Evolutionary conservation across 2,888 invertebrate genomes (phyloP), one percentile per base, ranked within the genome.

Genomic region (Drosophila multiciliata): DNA sequence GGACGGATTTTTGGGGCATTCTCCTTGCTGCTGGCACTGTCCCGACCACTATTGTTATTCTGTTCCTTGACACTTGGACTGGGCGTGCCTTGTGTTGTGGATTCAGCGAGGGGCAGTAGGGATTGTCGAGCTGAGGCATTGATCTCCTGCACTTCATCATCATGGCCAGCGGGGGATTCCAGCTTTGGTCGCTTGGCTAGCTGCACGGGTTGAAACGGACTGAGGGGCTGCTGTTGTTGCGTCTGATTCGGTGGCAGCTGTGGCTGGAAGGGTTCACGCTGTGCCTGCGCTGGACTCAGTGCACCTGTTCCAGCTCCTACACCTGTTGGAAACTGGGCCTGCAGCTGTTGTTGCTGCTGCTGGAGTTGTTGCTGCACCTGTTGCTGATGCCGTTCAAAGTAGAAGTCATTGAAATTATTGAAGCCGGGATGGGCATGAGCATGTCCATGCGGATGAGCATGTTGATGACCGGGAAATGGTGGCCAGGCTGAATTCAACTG

Each of bases 301-400:
- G 74, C 54, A 38, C 55, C 36, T 20, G 80, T n/a, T 11, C 40
- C 66, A 3, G 73, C 45, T 8, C 4, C 45, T 15, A 20, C 20
- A 45, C 15, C 20, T 15, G 75, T 62, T 42, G 79, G 59, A 60
- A 83, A 83, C n/a, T 87, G 80, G n/a, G 72, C 50, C 33, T 80
- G 66, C 72, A 86, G 57, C 42, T 82, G 76, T 9, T 73, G 80
- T 9, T 73, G 80, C 33, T 83, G 80, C 45, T 85, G 86, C 36
- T 89, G 89, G 57, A 83, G 59, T 23, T 87, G 87, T 58, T 87
- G 87, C 32, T 83, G 82, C 48, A 80, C 59, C 33, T 76, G 75
- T 23, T 78, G 80, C 48, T 89, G 85, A 33, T 90, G 90, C 3
- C 90, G 78, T 40, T 91, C 89, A 20, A 89, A 85, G 32, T 91